Conservation (phyloP, 2,888 invertebrate species). For the Bombylius major region DNA sequence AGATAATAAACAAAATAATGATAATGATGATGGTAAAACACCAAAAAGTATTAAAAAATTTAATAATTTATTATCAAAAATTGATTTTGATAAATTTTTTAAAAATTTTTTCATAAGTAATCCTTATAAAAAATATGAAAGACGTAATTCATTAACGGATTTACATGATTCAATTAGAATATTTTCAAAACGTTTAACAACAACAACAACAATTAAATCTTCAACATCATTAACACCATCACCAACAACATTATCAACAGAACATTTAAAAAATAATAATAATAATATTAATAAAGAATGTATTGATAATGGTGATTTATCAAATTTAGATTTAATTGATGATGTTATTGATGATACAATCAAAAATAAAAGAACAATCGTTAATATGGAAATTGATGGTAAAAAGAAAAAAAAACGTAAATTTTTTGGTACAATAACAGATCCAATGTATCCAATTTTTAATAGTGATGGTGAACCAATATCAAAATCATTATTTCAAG, state of each 20-base stretch:
- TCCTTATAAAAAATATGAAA: slow-evolving; percentile 28
- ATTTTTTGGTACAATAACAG: slow-evolving; percentile 58
- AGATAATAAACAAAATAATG: slow-evolving; percentile 21
- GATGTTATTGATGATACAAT: slow-evolving; percentile 23
- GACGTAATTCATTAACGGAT: slow-evolving; percentile 47
- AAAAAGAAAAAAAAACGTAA: slow-evolving; percentile 15
- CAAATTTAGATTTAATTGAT: slow-evolving; percentile 17
- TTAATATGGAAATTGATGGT: neutral
- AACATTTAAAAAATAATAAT: too few relatives aligned
- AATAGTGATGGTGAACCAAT: slow-evolving; percentile 60
- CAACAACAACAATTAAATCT: slow-evolving; percentile 17
- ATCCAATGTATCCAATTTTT: slow-evolving; percentile 66
- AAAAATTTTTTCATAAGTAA: slow-evolving; percentile 27
- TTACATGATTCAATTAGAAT: slow-evolving; percentile 48
- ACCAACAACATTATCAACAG: too few relatives aligned
- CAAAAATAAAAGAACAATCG: neutral
- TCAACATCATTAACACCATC: too few relatives aligned
- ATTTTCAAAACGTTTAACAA: slow-evolving; percentile 43
- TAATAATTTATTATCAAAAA: slow-evolving; percentile 6
- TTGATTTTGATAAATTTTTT: slow-evolving; percentile 33
- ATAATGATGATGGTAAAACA: slow-evolving; percentile 13
- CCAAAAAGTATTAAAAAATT: neutral
- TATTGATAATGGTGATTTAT: slow-evolving; percentile 31
- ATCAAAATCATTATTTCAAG: slow-evolving; percentile 58
- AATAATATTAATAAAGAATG: neutral